Evolutionary conservation across 2,888 invertebrate species (phyloP).

Genomic region (Drosophila lacicola): DNA sequence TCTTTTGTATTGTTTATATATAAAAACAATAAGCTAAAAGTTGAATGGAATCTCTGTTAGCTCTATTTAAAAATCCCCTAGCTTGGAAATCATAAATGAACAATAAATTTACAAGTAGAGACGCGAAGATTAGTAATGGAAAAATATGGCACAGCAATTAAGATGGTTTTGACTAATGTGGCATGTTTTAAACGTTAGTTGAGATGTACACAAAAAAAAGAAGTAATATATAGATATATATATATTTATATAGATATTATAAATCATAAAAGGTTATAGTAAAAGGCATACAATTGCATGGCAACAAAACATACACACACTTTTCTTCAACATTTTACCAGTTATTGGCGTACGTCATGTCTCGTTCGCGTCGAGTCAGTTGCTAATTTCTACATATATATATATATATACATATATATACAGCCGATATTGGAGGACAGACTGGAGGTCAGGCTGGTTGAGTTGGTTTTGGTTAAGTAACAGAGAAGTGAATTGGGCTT

Average conservation of each 20-base stretch:
- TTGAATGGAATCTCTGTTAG: too few relatives aligned
- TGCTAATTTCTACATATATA: conserved; percentile 24
- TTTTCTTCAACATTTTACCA: conserved; percentile 45
- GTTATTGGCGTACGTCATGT: conserved; percentile 42
- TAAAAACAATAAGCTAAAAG: too few relatives aligned
- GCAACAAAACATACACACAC: conserved; percentile 80
- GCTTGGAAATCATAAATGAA: too few relatives aligned
- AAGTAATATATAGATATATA: conserved; percentile 9
- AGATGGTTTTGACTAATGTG: background rate
- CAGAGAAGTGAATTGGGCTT: conserved; percentile 2
- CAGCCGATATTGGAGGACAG: conserved; percentile 21
- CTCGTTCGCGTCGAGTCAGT: conserved; percentile 46
- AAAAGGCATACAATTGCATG: conserved; percentile 77
- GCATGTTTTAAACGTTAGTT: conserved; percentile 6
- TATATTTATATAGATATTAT: conserved; percentile 30
- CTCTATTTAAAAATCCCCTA: too few relatives aligned
- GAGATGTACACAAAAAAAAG: conserved; percentile 2
- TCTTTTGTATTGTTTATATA: too few relatives aligned
- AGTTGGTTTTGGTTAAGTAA: conserved; percentile 1
- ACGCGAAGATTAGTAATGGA: conserved; percentile 27
- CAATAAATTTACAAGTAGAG: conserved; percentile 10
- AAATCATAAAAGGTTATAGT: conserved; percentile 55
- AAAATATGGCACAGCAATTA: background rate
- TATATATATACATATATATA: conserved; percentile 3
- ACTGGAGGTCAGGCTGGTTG: conserved; percentile 5